Evolutionary conservation across 2,113 vertebrate species (phyloP), one percentile per base, ranked within the genome.

Genomic region (Labrus mixtus): DNA sequence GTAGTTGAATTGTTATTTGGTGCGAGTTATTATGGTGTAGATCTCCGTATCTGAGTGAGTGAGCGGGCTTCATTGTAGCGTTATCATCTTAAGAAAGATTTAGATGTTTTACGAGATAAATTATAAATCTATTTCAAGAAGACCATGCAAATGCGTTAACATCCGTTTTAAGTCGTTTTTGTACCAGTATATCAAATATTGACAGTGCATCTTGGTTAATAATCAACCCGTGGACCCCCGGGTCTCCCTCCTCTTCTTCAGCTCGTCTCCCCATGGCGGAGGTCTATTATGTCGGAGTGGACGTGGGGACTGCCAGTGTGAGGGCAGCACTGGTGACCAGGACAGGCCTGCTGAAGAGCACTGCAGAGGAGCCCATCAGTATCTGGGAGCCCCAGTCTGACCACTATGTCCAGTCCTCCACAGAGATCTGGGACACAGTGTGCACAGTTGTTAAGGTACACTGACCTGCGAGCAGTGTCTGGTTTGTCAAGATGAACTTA

Each of bases 381-480:
- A 90, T 96, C 16, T 98, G 97, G 97, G 94, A 96, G 74, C 96
- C 97, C 6, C 91, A 69, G 6, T 60, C 91, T 4, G 96, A 96
- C 75, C 94, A 98, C 90, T 97, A 97, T 0, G 97, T 98, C 67
- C 97, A 99, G 63, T 97, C 96, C 20, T 98, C 97, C 4, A 83
- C 91, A 29, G 95, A 99, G 76, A 98, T 99, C 83, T 99, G 98
- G 98, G 87, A 91, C 0, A 96, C 95, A 1, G 98, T 97, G 90
- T 97, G 97, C 84, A 73, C 65, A 0, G 95, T 95, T 23, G 94
- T 97, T 10, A 96, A 96, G 96, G 97, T 98, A 92, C 29, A 64
- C 7, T 23, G 57, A 58, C 1, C 13, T 57, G 23, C 43, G 23
- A 63, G 50, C 45, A 19, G 8, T 17, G 45, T 69, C 67, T 45